These are phyloP conservation scores for Ammodytes dubius DNA, from an alignment of 2,113 vertebrate genomes.

Conservation along the genomic window DNA sequence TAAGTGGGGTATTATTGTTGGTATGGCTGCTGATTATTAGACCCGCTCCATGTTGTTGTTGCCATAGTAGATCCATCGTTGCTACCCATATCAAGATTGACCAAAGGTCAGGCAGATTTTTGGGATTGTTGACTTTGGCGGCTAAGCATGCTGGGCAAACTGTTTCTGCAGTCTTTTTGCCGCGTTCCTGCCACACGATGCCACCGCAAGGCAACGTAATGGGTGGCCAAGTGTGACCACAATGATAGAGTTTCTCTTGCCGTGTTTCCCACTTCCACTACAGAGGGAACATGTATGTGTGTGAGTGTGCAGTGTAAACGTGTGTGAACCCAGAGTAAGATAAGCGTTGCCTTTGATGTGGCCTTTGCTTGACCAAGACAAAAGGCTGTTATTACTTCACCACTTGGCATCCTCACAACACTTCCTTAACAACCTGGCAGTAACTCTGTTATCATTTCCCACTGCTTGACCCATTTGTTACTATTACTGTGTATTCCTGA, in stretches of 20 bases:
- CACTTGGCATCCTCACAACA: conserved; percentile 16
- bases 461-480: conserved; percentile 51
- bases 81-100: conserved; percentile 45
- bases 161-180: conserved; percentile 74
- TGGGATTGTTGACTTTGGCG: conserved; percentile 79
- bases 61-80: conserved; percentile 58
- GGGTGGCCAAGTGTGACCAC: conserved; percentile 80
- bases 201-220: conserved; percentile 69
- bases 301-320: neutral
- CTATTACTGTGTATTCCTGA: conserved; percentile 45
- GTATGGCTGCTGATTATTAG: conserved; percentile 51
- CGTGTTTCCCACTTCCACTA: conserved; percentile 73
- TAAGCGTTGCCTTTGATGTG: conserved; percentile 1
- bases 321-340: neutral
- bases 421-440: conserved; percentile 39
- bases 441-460: conserved; percentile 46
- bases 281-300: conserved; percentile 56
- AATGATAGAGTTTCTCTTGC: conserved; percentile 70
- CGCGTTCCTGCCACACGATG: conserved; percentile 64
- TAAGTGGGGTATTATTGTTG: conserved; percentile 42
- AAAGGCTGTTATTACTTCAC: conserved; percentile 45
- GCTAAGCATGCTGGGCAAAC: conserved; percentile 53
- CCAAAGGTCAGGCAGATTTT: conserved; percentile 62
- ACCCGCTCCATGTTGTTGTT: conserved; percentile 49
- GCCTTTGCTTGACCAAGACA: conserved; percentile 9